Base-by-base conservation (phyloP, 2,797 vertebrate species). In the Siniperca undulata region DNA sequence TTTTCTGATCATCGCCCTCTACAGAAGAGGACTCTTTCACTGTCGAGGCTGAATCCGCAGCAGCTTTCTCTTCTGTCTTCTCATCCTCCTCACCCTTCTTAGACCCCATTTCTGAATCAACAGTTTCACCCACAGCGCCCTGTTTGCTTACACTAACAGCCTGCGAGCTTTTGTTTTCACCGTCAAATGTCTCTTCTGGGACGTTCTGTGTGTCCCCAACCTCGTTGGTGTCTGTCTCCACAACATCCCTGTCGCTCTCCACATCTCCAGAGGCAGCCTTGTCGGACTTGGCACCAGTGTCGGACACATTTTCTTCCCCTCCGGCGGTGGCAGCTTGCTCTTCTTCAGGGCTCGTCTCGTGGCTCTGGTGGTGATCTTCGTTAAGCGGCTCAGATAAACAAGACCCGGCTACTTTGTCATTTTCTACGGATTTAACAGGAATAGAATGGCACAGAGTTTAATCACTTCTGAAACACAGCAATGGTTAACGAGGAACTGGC, bases 391-490 rank as follows among this genome's bases (percentile, higher is more conserved):
- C 97, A 98, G 97, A 97, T 97, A 98, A 98, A 99, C 97, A 99
- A 98, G 97, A 98, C 98, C 97, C 97, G 96, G 98, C 97, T 97
- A 99, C 97, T 97, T 98, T 99, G 96, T 98, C 98, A 98, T 97
- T 97, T 98, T 99, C 98, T 99, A 99, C 97, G 97, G 97, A 99
- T 98, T 98, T 98, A 99, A 99, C 97, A 98, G 98, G 98, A 99
- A 99, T 98, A 99, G 97, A 99, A 99, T 97, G 97, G 97, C 97
- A 95, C 94, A 98, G 95, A 98, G 97, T 99, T 99, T 99, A 99
- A 99, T 99, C 95, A 99, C 97, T 97, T 98, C 97, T 97, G 97
- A 98, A 97, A 98, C 96, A 98, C 96, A 98, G 96, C 96, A 98
- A 97, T 97, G 95, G 96, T 96, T 97, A 97, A 95, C 91, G 97